Conservation (phyloP, 2,113 vertebrate species). For the Bambusicola thoracicus region DNA sequence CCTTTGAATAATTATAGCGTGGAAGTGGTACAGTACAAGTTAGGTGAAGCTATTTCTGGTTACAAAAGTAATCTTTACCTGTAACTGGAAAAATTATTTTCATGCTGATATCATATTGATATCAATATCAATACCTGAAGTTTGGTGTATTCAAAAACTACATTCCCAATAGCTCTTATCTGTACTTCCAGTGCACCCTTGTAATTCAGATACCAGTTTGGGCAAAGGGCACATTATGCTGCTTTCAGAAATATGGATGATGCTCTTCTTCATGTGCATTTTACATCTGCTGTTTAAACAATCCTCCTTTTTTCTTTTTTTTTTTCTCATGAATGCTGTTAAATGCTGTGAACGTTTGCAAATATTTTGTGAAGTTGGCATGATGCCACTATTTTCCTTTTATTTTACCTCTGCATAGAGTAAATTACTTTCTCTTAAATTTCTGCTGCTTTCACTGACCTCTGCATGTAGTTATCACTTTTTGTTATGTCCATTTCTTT, state of each 20-base stretch:
- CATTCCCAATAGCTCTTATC: not conserved
- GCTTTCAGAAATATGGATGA: not conserved
- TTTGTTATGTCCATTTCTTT: not conserved
- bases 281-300: not conserved
- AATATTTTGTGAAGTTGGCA: not conserved
- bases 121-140: not conserved
- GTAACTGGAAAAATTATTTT: not conserved
- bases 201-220: not conserved
- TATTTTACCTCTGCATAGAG: not conserved
- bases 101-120: no score
- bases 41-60: not conserved
- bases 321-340: not conserved
- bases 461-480: not conserved
- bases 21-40: not conserved
- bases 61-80: not conserved
- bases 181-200: not conserved
- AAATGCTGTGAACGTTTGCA: not conserved
- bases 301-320: no score
- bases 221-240: not conserved
- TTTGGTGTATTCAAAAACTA: not conserved
- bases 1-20: not conserved
- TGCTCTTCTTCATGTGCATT: not conserved
- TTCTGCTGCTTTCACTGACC: not conserved
- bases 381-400: not conserved
- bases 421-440: not conserved